Conservation (phyloP, 92 coral and sea anemone genomes). For the Phenganax stokvisi region DNA sequence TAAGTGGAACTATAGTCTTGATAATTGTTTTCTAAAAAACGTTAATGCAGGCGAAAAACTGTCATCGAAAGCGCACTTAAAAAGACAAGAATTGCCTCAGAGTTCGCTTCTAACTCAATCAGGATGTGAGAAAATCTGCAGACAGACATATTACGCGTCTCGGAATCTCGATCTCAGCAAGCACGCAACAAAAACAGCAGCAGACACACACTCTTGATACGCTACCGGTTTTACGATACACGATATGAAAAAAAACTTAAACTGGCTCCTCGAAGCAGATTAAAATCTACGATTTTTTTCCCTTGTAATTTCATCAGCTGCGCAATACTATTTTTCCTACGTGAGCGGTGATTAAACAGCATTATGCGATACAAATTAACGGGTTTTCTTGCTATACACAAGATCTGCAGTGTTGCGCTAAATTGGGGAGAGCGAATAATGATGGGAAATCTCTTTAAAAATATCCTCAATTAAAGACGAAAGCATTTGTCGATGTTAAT, state of each 20-base stretch:
- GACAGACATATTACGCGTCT: not conserved
- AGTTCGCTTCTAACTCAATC: not conserved
- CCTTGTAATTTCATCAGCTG: constrained; percentile 21
- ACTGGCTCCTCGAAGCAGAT: constrained; percentile 11
- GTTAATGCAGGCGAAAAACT: too few species aligned
- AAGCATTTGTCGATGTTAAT: not conserved
- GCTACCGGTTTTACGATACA: constrained; percentile 14
- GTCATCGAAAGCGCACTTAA: too few species aligned
- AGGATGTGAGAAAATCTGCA: not conserved
- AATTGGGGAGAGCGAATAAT: not conserved
- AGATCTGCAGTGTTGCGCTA: not conserved
- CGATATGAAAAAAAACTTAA: constrained; percentile 1
- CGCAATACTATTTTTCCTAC: not conserved
- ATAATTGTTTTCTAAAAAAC: too few species aligned
- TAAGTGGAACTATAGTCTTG: too few species aligned
- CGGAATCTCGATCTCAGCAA: not conserved
- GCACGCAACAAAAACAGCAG: not conserved
- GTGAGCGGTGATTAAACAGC: not conserved
- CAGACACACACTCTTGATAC: not conserved
- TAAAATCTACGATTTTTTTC: constrained; percentile 7
- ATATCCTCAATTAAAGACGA: not conserved
- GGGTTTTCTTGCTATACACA: not conserved
- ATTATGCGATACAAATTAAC: constrained; percentile 13
- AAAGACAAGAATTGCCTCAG: too few species aligned
- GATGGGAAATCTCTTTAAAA: not conserved